Evolutionary conservation across 2,113 vertebrate species (phyloP).

Genomic region (human): DNA sequence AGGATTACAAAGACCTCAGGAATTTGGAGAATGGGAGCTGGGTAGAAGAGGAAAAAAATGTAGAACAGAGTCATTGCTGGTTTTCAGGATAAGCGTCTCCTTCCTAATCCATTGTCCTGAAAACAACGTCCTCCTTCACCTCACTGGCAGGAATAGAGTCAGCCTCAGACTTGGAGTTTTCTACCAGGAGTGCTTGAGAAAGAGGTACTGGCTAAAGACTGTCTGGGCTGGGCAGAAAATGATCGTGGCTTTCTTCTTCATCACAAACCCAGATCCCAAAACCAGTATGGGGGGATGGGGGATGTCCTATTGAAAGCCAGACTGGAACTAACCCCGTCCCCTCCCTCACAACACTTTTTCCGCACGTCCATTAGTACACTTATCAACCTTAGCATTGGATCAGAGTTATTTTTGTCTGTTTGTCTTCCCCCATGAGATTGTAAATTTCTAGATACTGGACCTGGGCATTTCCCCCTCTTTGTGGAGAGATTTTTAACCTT

Average conservation of each 20-base stretch:
- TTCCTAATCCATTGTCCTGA: background rate
- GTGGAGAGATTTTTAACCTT: constrained; percentile 20
- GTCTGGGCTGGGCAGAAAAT: background rate
- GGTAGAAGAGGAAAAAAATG: background rate
- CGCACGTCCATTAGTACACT: background rate
- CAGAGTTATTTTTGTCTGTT: constrained; percentile 59
- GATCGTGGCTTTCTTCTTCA: background rate
- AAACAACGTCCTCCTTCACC: background rate
- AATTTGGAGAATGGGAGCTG: background rate
- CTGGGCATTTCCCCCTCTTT: background rate
- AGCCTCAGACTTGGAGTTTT: background rate
- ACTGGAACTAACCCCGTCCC: background rate
- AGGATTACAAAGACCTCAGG: background rate
- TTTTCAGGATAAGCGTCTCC: background rate
- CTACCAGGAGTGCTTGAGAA: background rate
- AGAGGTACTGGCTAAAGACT: background rate
- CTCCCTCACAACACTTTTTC: background rate
- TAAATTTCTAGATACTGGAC: background rate
- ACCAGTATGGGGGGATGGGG: background rate
- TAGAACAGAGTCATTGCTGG: background rate
- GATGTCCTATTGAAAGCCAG: background rate
- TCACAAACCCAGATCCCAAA: background rate
- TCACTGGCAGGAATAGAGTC: background rate
- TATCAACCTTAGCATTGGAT: constrained; percentile 55
- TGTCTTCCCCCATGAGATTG: background rate